Base-by-base conservation (phyloP, 2,797 vertebrate genomes). In the Anabas testudineus region DNA sequence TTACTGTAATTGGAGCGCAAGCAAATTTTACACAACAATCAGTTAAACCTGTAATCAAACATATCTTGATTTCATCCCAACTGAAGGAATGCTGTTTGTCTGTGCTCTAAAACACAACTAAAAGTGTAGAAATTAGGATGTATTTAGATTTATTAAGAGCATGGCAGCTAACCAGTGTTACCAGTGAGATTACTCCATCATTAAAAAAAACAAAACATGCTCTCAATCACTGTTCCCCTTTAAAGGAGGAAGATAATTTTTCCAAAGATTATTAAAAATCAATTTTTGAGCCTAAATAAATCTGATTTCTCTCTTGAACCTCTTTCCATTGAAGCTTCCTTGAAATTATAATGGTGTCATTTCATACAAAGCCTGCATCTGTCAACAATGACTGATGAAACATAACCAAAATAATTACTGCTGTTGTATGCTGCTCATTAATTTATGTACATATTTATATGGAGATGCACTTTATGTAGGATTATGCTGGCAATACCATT, bases 181-280 rank as follows among this genome's bases (percentile, higher is more conserved):
- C n/a, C n/a, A n/a, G n/a, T 39, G 21, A 34, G 39, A n/a, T n/a
- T 34, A 28, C 55, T 21, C 0, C 16, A 57, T 43, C 47, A 28
- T 22, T 45, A 48, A 45, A 68, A 49, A 55, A 18, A 42, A 30
- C 42, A 59, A 49, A 60, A 15, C 7, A 1, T 5, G 21, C 19
- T 39, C 24, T 24, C 24, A 19, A 21, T 56, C 2, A 6, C 21
- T 12, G 14, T 52, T 43, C 10, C 18, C 18, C 4, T 39, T 30
- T 12, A 49, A 48, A 45, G 32, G 2, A 4, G 14, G 16, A 39
- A 21, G 24, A 1, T 4, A 24, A 1, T 37, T 49, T 51, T 39
- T 12, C 30, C 10, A 36, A 55, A 52, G 10, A 39, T 45, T 14
- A 16, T 66, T 24, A 24, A 56, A 30, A 66, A 51, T 55, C 24